Evolutionary conservation across 2,113 vertebrate species (phyloP), one percentile per base, ranked within the genome.

Genomic region (Axis porcinus): DNA sequence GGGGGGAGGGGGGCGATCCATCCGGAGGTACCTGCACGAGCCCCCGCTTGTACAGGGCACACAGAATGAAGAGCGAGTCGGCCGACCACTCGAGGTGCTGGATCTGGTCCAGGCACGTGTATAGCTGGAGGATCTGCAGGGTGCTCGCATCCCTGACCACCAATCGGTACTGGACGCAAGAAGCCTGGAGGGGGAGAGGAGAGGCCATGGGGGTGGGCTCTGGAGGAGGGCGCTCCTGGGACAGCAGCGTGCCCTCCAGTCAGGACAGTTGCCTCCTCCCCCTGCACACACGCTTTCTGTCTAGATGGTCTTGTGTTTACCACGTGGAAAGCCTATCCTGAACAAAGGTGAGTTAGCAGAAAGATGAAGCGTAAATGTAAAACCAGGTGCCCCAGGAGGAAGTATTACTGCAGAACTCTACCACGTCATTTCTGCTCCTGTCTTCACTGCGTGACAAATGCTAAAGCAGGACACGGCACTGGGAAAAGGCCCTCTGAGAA

Each of bases 11-110:
- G 64, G 64, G 33, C n/a, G 40, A 70, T 40, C 67, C 67, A 70
- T 40, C n/a, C 2, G 1, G 67, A 70, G 67, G 67, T 23, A 96
- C 93, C 96, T 97, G 96, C 47, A 95, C 96, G 16, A 99, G 79
- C 28, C 99, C 99, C 4, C 99, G 99, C 97, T 99, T 99, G 98
- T 99, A 99, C 99, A 99, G 99, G 93, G 99, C 99, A 4, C 99
- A 99, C 23, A 99, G 96, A 57, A 99, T 98, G 96, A 99, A 99
- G 28, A 99, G 99, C 0, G 99, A 99, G 97, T 99, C 99, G 0
- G 99, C 99, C 0, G 99, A 99, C 99, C 99, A 99, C 43, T 99
- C 99, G 7, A 99, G 96, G 86, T 99, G 96, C 81, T 99, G 99
- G 97, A 99, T 99, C 98, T 99, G 99, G 97, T 99, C 99, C 98